Conservation (phyloP, 2,888 invertebrate species). For the Melieria crassipennis region DNA sequence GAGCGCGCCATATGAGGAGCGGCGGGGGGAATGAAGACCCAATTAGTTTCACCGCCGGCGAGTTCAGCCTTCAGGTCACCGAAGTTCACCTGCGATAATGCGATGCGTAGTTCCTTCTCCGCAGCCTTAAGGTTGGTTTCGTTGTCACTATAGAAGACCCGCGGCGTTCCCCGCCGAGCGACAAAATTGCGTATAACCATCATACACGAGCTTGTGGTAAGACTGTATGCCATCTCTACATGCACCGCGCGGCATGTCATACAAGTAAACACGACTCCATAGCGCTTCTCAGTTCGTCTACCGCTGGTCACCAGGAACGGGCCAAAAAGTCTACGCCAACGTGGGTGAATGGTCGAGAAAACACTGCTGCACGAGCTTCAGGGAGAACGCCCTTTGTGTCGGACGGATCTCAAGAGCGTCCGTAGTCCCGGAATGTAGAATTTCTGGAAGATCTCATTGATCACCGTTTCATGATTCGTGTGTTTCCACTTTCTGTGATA, state of each 20-base stretch:
- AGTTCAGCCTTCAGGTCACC: constrained; percentile 16
- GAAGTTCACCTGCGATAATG: constrained; percentile 1
- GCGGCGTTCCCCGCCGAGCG: constrained; percentile 36
- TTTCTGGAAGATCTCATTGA: constrained; percentile 18
- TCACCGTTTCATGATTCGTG: constrained; percentile 24
- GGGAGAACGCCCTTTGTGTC: constrained; percentile 38
- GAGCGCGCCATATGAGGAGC: constrained; percentile 42
- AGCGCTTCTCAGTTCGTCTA: constrained; percentile 40
- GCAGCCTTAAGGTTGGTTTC: constrained; percentile 37
- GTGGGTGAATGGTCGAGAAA: constrained; percentile 42
- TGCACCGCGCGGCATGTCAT: constrained; percentile 42
- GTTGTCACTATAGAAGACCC: constrained; percentile 38
- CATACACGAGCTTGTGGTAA: constrained; percentile 40
- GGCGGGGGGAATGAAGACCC: constrained; percentile 35
- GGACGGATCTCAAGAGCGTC: constrained; percentile 31
- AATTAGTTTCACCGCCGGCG: no score
- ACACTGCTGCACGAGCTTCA: constrained; percentile 35
- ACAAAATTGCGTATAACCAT: constrained; percentile 38
- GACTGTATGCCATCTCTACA: constrained; percentile 39
- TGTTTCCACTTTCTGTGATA: constrained; percentile 30
- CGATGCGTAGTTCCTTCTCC: constrained; percentile 9
- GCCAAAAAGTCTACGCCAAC: constrained; percentile 43
- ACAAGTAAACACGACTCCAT: constrained; percentile 44
- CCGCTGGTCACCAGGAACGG: constrained; percentile 39
- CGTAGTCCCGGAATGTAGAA: constrained; percentile 38